These are phyloP conservation scores for Pollimyrus isidori DNA, from an alignment of 2,113 vertebrate species.

Conservation along the genomic window DNA sequence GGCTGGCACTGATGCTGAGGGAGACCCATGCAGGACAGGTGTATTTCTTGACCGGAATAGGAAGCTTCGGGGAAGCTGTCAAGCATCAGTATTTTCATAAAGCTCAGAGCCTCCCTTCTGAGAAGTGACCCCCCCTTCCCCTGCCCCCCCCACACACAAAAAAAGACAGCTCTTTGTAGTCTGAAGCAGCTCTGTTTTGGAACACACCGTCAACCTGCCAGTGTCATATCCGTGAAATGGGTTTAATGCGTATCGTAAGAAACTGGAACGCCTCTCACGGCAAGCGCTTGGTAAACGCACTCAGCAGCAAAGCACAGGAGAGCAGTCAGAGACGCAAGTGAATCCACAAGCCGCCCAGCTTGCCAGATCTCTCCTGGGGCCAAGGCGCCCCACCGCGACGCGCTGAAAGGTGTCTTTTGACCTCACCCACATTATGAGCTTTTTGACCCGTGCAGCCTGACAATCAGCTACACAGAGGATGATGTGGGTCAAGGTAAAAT, in stretches of 20 bases:
- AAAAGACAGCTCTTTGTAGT: slow-evolving; percentile 14
- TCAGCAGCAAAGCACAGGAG: neutral
- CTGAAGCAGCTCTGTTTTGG: slow-evolving; percentile 11
- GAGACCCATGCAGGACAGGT: neutral
- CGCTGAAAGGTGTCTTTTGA: neutral
- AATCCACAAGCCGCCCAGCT: neutral
- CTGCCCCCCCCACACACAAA: too few relatives aligned
- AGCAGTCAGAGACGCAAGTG: neutral
- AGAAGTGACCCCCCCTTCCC: neutral
- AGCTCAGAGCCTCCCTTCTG: neutral
- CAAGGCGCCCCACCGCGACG: neutral
- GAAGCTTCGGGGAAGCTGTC: slow-evolving; percentile 1
- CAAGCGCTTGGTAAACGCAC: neutral
- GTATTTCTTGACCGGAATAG: neutral
- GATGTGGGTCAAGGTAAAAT: neutral
- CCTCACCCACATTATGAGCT: neutral
- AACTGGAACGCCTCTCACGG: neutral
- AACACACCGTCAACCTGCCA: neutral
- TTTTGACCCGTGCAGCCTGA: neutral
- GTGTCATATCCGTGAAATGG: slow-evolving; percentile 22
- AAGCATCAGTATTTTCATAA: neutral
- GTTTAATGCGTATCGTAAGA: slow-evolving; percentile 14
- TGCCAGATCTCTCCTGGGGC: neutral
- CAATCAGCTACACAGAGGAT: neutral
- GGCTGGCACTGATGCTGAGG: neutral